These are phyloP conservation scores for Hoplodrina blanda DNA, from an alignment of 2,888 invertebrate genomes.

Conservation along the genomic window DNA sequence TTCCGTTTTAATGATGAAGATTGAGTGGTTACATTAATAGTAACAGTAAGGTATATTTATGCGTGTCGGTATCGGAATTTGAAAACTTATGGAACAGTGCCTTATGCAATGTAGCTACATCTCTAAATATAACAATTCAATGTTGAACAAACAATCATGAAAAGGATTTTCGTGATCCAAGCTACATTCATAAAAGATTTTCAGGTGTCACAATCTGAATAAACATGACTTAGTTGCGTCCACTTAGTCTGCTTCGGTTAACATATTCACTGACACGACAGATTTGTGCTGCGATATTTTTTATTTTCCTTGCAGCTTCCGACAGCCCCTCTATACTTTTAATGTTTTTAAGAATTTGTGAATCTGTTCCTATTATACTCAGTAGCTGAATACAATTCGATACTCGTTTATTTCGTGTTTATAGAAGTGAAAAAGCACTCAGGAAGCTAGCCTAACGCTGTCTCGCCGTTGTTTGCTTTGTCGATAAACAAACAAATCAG, in stretches of 20 bases:
- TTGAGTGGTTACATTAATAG: constrained; percentile 28
- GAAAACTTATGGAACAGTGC: constrained; percentile 21
- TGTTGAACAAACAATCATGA: neutral
- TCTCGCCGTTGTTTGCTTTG: constrained; percentile 63
- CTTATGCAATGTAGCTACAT: constrained; percentile 1
- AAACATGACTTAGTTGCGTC: constrained; percentile 56
- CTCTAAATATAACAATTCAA: constrained; percentile 7
- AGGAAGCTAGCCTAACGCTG: constrained; percentile 47
- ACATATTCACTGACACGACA: constrained; percentile 69
- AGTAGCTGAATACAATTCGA: constrained; percentile 60
- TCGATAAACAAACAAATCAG: constrained; percentile 67
- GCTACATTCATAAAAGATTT: constrained; percentile 3
- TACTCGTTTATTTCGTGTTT: constrained; percentile 69
- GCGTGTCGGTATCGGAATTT: constrained; percentile 30
- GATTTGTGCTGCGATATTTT: constrained; percentile 36
- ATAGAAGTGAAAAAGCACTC: constrained; percentile 70
- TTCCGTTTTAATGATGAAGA: constrained; percentile 42
- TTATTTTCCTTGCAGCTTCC: neutral
- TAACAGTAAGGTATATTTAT: constrained; percentile 22
- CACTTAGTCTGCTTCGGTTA: constrained; percentile 48
- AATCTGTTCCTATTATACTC: constrained; percentile 14
- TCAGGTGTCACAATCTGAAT: constrained; percentile 35
- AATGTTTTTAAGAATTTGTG: neutral
- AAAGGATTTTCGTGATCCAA: neutral
- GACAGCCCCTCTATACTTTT: neutral